A percentile compares a stretch with the other conserved stretches of the same genome.
Evolutionary conservation across 2,797 vertebrate species (phyloP).

Genomic region (Paratrypauchen microcephalus): DNA sequence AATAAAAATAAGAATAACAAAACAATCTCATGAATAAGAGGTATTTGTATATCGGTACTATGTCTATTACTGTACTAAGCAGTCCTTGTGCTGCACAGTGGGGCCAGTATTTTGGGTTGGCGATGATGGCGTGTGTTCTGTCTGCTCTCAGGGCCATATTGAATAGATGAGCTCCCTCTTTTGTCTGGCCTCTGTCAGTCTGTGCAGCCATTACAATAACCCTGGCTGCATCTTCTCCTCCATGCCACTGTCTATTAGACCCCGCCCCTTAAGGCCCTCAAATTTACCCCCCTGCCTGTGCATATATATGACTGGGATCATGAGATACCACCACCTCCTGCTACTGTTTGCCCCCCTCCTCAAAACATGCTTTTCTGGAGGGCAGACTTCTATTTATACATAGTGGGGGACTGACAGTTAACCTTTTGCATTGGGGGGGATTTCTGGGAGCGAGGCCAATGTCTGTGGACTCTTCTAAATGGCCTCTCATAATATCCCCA

Average conservation of each 20-base stretch:
- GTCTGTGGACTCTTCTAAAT: conserved; percentile 59
- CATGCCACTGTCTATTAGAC: conserved; percentile 27
- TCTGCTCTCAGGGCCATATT: conserved; percentile 59
- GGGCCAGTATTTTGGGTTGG: conserved; percentile 43
- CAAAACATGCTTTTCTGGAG: conserved; percentile 72
- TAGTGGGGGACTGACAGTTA: conserved; percentile 80
- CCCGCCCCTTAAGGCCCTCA: conserved; percentile 20
- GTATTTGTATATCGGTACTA: neutral
- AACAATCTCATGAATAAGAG: neutral
- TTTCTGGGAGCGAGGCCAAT: conserved; percentile 75
- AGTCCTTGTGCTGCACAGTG: conserved; percentile 26
- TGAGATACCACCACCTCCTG: conserved; percentile 51
- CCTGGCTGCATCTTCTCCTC: conserved; percentile 40
- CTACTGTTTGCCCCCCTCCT: conserved; percentile 48
- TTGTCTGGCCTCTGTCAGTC: conserved; percentile 65
- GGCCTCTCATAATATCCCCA: conserved; percentile 36
- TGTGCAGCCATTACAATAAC: conserved; percentile 59
- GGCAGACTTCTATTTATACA: conserved; percentile 77
- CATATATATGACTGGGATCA: conserved; percentile 63
- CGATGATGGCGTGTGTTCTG: conserved; percentile 56
- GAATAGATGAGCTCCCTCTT: conserved; percentile 66
- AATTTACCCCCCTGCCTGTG: conserved; percentile 37
- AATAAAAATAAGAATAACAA: conserved; percentile 55
- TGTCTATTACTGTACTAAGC: conserved; percentile 5
- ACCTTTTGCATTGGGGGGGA: conserved; percentile 77